phyloP scores from a whole-genome alignment of 2,113 vertebrate species.

The Tragelaphus buxtoni region DNA sequence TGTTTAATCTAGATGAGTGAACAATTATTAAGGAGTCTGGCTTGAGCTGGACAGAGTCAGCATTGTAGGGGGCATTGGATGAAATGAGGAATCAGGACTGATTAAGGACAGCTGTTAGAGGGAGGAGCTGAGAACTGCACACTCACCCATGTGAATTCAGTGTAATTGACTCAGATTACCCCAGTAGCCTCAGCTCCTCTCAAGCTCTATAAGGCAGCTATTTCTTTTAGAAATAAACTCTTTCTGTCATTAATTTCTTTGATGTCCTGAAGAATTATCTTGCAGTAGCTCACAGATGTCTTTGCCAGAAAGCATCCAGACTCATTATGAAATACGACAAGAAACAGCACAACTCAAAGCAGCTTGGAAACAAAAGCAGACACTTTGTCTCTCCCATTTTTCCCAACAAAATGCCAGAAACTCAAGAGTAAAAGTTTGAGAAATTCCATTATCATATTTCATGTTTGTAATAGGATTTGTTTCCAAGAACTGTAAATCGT shows the following conservation, averaged over 20 bases:
- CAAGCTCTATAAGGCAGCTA: slow-evolving; percentile 12
- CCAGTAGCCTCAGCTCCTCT: slow-evolving; percentile 28
- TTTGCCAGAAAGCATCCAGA: slow-evolving; percentile 3
- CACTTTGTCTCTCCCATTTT: not conserved
- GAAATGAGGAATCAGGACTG: slow-evolving; percentile 61
- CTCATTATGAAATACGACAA: not conserved
- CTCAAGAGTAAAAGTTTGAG: not conserved
- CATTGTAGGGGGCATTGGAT: slow-evolving; percentile 49
- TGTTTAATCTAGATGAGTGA: slow-evolving; percentile 44
- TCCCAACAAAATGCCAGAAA: slow-evolving; percentile 25
- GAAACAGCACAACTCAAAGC: not conserved
- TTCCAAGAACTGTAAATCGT: not conserved
- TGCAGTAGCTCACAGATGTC: slow-evolving; percentile 3
- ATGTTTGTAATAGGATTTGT: not conserved
- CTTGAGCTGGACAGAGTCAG: slow-evolving; percentile 44
- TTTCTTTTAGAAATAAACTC: slow-evolving; percentile 58
- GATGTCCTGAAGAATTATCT: slow-evolving; percentile 19
- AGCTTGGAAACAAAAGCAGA: not conserved
- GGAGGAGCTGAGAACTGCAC: slow-evolving; percentile 31
- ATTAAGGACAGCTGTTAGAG: slow-evolving; percentile 62
- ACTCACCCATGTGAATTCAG: slow-evolving; percentile 58
- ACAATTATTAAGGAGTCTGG: slow-evolving; percentile 63
- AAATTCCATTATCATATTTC: not conserved
- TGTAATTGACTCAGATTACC: slow-evolving; percentile 68
- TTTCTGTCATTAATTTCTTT: slow-evolving; percentile 43